Conservation (phyloP, 2,888 invertebrate genomes). For the Spodoptera picta region DNA sequence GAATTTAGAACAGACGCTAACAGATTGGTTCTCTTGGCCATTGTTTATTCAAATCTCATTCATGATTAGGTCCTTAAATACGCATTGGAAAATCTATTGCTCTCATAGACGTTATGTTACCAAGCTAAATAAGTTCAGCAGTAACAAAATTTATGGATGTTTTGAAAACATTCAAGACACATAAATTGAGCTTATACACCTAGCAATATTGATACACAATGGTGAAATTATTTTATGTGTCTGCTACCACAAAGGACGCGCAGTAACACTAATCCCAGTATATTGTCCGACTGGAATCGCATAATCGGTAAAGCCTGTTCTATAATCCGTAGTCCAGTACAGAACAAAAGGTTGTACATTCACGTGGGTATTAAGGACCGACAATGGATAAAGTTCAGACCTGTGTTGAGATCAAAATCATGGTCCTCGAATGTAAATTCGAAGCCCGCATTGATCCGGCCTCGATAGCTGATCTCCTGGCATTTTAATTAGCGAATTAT, state of each 20-base stretch:
- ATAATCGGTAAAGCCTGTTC: slow-evolving; percentile 38
- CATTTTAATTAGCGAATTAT: slow-evolving; percentile 70
- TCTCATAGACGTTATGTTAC: no score
- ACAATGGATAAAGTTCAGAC: slow-evolving; percentile 47
- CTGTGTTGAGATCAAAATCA: slow-evolving; percentile 51
- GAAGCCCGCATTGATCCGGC: slow-evolving; percentile 65
- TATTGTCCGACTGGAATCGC: slow-evolving; percentile 26
- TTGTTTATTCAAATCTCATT: not conserved
- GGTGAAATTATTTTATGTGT: slow-evolving; percentile 28
- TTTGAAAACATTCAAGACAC: no score
- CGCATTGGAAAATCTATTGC: no score
- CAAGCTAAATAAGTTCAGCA: not conserved
- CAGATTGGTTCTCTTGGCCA: not conserved
- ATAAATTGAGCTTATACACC: no score
- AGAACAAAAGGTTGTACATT: slow-evolving; percentile 40
- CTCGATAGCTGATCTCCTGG: slow-evolving; percentile 64
- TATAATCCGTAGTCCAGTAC: slow-evolving; percentile 24
- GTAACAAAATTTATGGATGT: not conserved
- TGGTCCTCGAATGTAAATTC: slow-evolving; percentile 52
- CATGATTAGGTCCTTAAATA: not conserved
- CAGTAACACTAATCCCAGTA: slow-evolving; percentile 33
- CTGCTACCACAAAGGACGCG: slow-evolving; percentile 20
- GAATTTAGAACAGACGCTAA: not conserved
- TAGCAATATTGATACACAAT: not conserved
- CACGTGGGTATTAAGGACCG: slow-evolving; percentile 10